Evolutionary conservation across 1,140 invertebrate genomes (phyloP).

Genomic region (Caerostris extrusa): DNA sequence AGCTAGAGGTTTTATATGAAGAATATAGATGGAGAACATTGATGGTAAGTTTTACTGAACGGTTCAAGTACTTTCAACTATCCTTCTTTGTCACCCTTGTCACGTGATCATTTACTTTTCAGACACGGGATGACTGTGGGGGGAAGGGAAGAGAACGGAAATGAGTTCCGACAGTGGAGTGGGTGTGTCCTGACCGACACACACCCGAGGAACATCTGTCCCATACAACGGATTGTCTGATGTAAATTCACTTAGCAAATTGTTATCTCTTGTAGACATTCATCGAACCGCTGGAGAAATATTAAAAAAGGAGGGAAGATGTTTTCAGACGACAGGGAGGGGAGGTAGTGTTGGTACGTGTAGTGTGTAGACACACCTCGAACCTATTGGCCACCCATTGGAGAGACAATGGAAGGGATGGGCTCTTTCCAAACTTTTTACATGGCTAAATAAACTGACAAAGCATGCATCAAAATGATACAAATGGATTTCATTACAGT

Average conservation of each 20-base stretch:
- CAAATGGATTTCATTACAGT: no score
- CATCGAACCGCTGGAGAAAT: background rate
- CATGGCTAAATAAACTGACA: background rate
- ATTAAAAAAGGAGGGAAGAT: background rate
- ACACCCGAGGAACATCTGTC: background rate
- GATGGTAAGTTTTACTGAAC: background rate
- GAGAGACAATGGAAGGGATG: background rate
- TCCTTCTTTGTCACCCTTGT: background rate
- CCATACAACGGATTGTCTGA: background rate
- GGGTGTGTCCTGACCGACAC: background rate
- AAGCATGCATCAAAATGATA: no score
- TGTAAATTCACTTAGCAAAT: constrained; percentile 36
- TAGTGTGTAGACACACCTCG: background rate
- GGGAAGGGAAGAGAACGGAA: background rate
- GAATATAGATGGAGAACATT: background rate
- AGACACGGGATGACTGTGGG: background rate
- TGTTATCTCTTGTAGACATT: constrained; percentile 33
- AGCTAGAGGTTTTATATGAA: no score
- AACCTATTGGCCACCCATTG: background rate
- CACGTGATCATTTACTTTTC: constrained; percentile 29
- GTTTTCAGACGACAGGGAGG: background rate
- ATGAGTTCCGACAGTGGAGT: background rate
- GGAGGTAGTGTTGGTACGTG: no score
- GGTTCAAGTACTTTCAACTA: background rate
- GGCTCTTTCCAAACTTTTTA: background rate